Evolutionary conservation across 2,113 vertebrate species (phyloP), one percentile per base, ranked within the genome.

Genomic region (Dromas ardeola): DNA sequence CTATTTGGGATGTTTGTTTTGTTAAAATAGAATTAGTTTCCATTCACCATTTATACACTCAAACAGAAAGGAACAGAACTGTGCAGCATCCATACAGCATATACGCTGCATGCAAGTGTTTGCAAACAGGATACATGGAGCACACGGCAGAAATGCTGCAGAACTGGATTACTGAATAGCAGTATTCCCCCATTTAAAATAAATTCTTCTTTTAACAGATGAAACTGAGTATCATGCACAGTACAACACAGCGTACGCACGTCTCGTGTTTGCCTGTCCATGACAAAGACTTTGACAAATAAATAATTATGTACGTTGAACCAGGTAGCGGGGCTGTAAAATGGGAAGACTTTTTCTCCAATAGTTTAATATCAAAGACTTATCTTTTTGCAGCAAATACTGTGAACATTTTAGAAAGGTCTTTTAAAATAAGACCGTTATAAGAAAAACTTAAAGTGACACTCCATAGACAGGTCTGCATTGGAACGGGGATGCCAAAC

Each of bases 101-200:
- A 17, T 36, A 11, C 1, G 43, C 66, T 91, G 93, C 94, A 88
- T 20, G 63, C 80, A 72, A 16, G 7, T 19, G 61, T 88, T 85
- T 84, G 79, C 92, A 72, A 45, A 55, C 27, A 16, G 63, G 85
- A 79, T 21, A 55, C 58, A 40, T 6, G 86, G 91, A 86, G 80
- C 95, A 79, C 71, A 21, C 59, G 78, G 82, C 72, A 93, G 76
- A 15, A 83, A 86, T 25, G 95, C 89, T 92, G 94, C 86, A 47
- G 88, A 87, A 49, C 65, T 66, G 73, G 66, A 63, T n/a, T 86
- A 82, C 81, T 66, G 84, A 52, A 69, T 34, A 81, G 81, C 56
- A 26, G 5, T 14, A 82, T 50, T 26, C 26, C 58, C 27, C 71
- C 25, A 25, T 25, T 27, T 32, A 9, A 73, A 77, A 67, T 5